These are phyloP conservation scores for Turritopsis dohrnii DNA, from an alignment of 30 jellyfish, hydroid and myxozoan genomes.

Conservation along the genomic window DNA sequence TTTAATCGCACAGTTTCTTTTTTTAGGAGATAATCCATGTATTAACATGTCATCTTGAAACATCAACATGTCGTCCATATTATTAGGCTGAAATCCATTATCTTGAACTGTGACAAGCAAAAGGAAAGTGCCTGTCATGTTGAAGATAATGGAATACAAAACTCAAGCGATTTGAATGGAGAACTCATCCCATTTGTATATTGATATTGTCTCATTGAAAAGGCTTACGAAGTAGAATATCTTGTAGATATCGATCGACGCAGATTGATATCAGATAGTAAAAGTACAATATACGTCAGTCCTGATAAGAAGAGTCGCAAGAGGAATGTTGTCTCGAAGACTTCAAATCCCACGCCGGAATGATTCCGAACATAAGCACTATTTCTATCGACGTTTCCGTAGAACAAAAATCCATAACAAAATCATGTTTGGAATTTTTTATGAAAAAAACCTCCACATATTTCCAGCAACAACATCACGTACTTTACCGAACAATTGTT, in stretches of 20 bases:
- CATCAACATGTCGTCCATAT: neutral
- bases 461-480: neutral
- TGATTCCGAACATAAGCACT: too few species aligned
- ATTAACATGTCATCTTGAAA: neutral
- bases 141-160: neutral
- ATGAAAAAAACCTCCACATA: too few species aligned
- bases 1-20: neutral
- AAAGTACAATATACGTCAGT: neutral
- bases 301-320: neutral
- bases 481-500: neutral
- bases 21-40: neutral
- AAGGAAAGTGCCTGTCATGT: neutral
- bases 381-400: too few species aligned
- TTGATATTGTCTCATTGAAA: too few species aligned
- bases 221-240: too few species aligned
- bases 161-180: neutral
- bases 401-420: too few species aligned
- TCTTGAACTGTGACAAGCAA: neutral
- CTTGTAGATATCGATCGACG: too few species aligned
- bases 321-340: too few species aligned
- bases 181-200: too few species aligned
- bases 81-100: neutral
- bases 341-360: too few species aligned
- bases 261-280: neutral
- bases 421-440: too few species aligned